A percentile compares a stretch with the other conserved stretches of the same genome.
Evolutionary conservation across 2,888 invertebrate genomes (phyloP).

Genomic region (Cerceris ruficornis): DNA sequence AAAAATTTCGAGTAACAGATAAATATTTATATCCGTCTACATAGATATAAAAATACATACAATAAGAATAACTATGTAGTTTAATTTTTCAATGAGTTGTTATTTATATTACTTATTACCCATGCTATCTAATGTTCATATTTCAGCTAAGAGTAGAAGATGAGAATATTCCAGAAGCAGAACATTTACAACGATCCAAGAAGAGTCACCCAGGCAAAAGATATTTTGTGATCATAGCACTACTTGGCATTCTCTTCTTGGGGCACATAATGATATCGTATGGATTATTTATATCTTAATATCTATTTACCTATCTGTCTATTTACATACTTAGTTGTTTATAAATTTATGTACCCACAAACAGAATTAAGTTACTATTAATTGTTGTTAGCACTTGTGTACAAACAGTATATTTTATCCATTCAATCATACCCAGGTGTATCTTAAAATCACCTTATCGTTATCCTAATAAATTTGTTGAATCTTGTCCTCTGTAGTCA

Average conservation of each 20-base stretch:
- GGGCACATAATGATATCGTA: conserved; percentile 76
- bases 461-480: too few relatives aligned
- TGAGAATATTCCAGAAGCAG: conserved; percentile 54
- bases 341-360: background rate
- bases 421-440: too few relatives aligned
- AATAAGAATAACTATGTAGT: background rate
- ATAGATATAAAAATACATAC: background rate
- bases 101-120: background rate
- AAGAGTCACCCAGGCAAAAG: conserved; percentile 63
- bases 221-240: conserved; percentile 62
- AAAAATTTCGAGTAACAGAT: background rate
- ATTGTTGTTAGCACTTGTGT: too few relatives aligned
- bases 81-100: background rate
- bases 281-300: conserved; percentile 51
- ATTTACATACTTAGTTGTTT: background rate
- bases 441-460: too few relatives aligned
- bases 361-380: too few relatives aligned
- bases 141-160: conserved; percentile 65
- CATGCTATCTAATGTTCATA: background rate
- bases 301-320: background rate
- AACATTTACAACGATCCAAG: conserved; percentile 64
- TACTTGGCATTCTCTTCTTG: conserved; percentile 69
- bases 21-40: background rate
- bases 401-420: too few relatives aligned
- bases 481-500: too few relatives aligned